A percentile compares a stretch with the other conserved stretches of the same genome.
These are phyloP conservation scores for Umimayanthus kanabou DNA, from an alignment of 92 coral and sea anemone genomes.

Conservation along the genomic window DNA sequence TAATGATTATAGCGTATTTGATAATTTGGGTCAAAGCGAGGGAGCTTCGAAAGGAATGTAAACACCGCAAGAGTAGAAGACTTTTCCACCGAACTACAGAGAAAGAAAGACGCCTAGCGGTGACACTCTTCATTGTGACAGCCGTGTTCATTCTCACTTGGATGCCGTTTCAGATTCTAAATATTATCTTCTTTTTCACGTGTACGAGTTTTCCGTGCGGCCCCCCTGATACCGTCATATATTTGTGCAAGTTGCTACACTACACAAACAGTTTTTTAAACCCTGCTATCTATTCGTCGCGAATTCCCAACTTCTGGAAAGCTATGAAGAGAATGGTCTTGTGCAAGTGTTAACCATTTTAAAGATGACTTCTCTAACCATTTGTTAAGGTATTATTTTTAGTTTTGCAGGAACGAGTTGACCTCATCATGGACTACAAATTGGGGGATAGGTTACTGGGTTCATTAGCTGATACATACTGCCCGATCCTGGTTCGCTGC, in stretches of 20 bases:
- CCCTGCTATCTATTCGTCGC: conserved; percentile 81
- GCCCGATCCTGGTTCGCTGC: too few relatives aligned
- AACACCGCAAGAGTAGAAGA: conserved; percentile 32
- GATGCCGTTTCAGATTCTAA: conserved; percentile 85
- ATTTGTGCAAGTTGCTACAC: conserved; percentile 72
- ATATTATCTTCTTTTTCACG: conserved; percentile 65
- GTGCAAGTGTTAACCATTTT: neutral
- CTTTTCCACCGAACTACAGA: conserved; percentile 45
- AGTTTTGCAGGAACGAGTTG: too few relatives aligned
- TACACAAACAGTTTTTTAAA: conserved; percentile 76
- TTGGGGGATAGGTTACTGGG: too few relatives aligned
- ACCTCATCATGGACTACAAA: too few relatives aligned
- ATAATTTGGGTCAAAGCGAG: conserved; percentile 68
- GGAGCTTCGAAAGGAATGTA: conserved; percentile 25
- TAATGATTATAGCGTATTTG: conserved; percentile 73
- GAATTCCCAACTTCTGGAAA: conserved; percentile 72
- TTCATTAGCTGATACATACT: too few relatives aligned
- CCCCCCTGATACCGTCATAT: conserved; percentile 61
- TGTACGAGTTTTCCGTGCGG: conserved; percentile 65
- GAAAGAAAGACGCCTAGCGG: conserved; percentile 69
- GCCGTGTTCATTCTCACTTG: conserved; percentile 77
- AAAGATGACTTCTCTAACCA: neutral
- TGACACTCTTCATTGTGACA: conserved; percentile 83
- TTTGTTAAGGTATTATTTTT: neutral
- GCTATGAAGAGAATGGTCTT: conserved; percentile 49